Evolutionary conservation across 92 coral and sea anemone genomes (phyloP), one percentile per base, ranked within the genome.

Genomic region (Heliopora coerulea): DNA sequence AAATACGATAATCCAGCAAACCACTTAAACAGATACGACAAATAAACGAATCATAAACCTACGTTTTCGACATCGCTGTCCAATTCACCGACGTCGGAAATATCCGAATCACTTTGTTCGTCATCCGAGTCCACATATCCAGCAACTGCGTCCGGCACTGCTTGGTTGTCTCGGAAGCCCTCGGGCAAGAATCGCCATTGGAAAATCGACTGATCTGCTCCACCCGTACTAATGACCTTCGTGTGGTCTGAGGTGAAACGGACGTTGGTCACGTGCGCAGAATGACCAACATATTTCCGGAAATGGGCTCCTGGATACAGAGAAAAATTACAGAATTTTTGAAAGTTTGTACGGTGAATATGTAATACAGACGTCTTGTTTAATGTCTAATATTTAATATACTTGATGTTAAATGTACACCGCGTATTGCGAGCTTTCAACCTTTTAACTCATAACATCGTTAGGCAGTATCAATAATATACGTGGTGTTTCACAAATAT

Each of bases 121-220:
- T 96, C 91, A 69, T 90, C 86, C 23, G 98, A 93, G 62, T 93
- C 98, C 37, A 93, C 78, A 46, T 87, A 93, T 3, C 93, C 96
- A 3, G 96, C 85, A 1, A 86, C 96, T 3, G 88, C 92, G 10
- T 83, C 98, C 2, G 96, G 87, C 9, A 59, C 75, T 32, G 85
- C 96, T 33, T 83, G 88, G 62, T 84, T 88, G 32, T 80, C 88
- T 82, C 74, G 83, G 49, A 86, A 85, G 28, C 98, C 98, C 18
- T 93, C 98, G 41, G 98, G 96, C 15, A 90, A 79, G 75, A 87
- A 93, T 56, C 98, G 96, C 98, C 98, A 93, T 81, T 93, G 96
- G 73, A 93, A 93, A 56, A 93, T 86, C 54, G 98, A 91, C 49
- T 93, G 98, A 78, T 93, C 98, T 19, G 91, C 98, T 19, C 98